These are phyloP conservation scores for Pantherophis guttatus DNA, from an alignment of 2,113 vertebrate species.

Conservation along the genomic window DNA sequence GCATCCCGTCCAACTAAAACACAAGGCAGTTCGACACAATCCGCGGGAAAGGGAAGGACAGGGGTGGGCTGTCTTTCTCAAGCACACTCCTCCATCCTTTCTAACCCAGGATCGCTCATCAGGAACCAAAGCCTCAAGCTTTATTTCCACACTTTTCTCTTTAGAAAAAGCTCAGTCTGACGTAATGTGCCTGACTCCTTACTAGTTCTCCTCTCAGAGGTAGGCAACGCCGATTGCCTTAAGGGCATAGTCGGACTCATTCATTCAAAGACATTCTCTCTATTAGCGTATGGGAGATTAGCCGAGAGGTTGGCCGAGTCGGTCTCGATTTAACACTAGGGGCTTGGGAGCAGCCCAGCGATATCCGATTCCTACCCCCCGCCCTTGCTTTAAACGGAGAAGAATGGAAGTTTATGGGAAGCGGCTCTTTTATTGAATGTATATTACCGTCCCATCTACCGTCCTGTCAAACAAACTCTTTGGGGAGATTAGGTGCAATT, in stretches of 20 bases:
- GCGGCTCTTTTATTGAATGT: background rate
- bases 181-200: background rate
- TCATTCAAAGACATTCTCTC: background rate
- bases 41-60: background rate
- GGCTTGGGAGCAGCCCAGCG: background rate
- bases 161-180: constrained; percentile 17
- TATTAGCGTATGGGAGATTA: background rate
- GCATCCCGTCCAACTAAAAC: constrained; percentile 3
- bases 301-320: background rate
- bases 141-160: constrained; percentile 42
- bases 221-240: constrained; percentile 5
- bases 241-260: constrained; percentile 11
- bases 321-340: background rate
- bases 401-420: background rate
- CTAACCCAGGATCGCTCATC: background rate
- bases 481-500: background rate
- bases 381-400: background rate
- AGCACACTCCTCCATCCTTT: constrained; percentile 45
- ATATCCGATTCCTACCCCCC: background rate
- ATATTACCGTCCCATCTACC: background rate
- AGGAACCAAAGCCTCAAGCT: constrained; percentile 41
- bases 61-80: constrained; percentile 4
- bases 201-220: constrained; percentile 5
- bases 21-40: background rate
- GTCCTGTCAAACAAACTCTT: background rate